Conservation (phyloP, 2,797 vertebrate species). For the Merluccius polli region DNA sequence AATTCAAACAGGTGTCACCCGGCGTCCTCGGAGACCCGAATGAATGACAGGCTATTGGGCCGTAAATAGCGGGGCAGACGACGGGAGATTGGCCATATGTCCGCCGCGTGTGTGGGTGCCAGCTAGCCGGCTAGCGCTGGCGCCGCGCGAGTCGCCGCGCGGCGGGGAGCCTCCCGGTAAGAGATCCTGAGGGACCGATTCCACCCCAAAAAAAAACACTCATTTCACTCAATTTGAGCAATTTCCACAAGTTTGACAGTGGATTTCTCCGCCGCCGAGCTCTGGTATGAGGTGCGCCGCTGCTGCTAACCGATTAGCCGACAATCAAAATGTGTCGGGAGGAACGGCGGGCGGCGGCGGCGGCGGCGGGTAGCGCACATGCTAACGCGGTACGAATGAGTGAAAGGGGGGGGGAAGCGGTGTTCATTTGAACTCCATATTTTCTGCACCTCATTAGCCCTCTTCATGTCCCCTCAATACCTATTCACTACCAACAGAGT, state of each 20-base stretch:
- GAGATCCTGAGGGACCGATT: slow-evolving; percentile 58
- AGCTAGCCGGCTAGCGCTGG: slow-evolving; percentile 47
- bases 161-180: slow-evolving; percentile 62
- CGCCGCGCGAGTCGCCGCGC: slow-evolving; percentile 59
- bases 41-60: slow-evolving; percentile 71
- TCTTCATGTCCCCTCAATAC: slow-evolving; percentile 35
- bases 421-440: slow-evolving; percentile 33
- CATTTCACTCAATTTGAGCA: slow-evolving; percentile 41
- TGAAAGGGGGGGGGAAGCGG: slow-evolving; percentile 19
- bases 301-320: slow-evolving; percentile 28
- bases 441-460: slow-evolving; percentile 52
- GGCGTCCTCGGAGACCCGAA: slow-evolving; percentile 62
- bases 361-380: slow-evolving; percentile 20
- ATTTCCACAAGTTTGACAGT: slow-evolving; percentile 34
- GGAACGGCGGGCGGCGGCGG: too few relatives aligned
- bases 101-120: slow-evolving; percentile 58
- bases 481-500: slow-evolving; percentile 40
- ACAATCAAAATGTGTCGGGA: slow-evolving; percentile 36
- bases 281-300: slow-evolving; percentile 25
- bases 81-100: slow-evolving; percentile 74
- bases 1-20: slow-evolving; percentile 77
- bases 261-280: slow-evolving; percentile 29
- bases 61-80: slow-evolving; percentile 72
- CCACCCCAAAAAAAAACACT: slow-evolving; percentile 41
- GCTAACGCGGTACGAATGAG: slow-evolving; percentile 22